phyloP scores from a whole-genome alignment of 2,888 invertebrate species.

The Rhyacophila evoluta region DNA sequence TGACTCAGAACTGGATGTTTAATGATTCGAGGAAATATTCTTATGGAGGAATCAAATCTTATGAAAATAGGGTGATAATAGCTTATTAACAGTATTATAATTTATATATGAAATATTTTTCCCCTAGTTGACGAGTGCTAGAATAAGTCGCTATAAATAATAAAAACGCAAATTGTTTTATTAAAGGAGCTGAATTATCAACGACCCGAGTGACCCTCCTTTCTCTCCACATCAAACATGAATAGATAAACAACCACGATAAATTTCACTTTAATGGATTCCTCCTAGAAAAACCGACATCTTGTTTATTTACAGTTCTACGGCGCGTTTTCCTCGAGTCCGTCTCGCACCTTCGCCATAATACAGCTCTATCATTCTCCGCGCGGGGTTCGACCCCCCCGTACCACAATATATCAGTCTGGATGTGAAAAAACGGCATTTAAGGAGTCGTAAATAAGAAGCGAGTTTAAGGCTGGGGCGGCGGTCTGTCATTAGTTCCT shows the following conservation, averaged over 20 bases:
- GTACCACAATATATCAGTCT: conserved; percentile 36
- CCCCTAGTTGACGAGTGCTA: no score
- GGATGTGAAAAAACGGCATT: conserved; percentile 47
- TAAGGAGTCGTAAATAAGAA: conserved; percentile 48
- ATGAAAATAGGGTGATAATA: no score
- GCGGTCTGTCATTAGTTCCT: conserved; percentile 71
- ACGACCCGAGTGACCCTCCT: neutral
- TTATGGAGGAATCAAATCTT: no score
- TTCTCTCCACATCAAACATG: conserved; percentile 2
- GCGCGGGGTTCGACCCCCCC: neutral
- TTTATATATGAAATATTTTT: no score
- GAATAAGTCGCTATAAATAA: no score
- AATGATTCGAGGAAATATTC: no score
- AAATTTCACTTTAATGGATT: conserved; percentile 20
- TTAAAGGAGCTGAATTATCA: neutral
- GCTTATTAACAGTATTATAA: no score
- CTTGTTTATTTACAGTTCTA: neutral
- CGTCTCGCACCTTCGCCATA: neutral
- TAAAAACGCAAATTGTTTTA: neutral
- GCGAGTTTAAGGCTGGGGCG: conserved; percentile 64
- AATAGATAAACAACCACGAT: neutral
- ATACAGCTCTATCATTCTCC: neutral
- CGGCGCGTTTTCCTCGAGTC: neutral
- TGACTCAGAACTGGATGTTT: no score
- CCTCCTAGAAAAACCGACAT: conserved; percentile 7